These are phyloP conservation scores for Poeciliopsis turrubarensis DNA, from an alignment of 2,113 vertebrate species.

Conservation along the genomic window DNA sequence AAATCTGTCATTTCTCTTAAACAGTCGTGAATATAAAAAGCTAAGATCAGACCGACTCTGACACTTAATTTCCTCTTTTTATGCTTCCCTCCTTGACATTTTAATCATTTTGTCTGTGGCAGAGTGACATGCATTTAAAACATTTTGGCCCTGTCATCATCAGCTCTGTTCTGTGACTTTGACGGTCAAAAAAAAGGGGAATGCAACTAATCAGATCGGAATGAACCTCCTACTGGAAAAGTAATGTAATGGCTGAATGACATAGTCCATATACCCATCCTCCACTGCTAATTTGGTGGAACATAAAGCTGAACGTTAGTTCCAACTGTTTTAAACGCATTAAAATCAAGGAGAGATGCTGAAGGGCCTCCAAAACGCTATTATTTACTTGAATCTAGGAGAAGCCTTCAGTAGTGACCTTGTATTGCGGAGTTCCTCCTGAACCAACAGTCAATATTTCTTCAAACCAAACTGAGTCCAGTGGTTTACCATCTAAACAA, in stretches of 20 bases:
- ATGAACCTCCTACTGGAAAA: too few relatives aligned
- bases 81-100: constrained; percentile 21
- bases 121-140: not conserved
- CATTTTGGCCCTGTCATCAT: not conserved
- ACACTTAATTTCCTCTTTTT: constrained; percentile 20
- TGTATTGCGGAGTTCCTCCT: not conserved
- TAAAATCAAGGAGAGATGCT: not conserved
- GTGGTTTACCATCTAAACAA: not conserved
- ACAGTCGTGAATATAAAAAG: not conserved
- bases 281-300: not conserved
- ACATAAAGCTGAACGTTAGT: not conserved
- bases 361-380: not conserved
- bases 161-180: not conserved
- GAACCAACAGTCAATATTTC: not conserved
- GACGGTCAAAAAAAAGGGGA: not conserved
- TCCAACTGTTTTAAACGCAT: not conserved
- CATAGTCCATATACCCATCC: not conserved
- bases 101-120: constrained; percentile 20
- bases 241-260: not conserved
- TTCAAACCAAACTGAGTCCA: not conserved
- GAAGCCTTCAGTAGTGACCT: not conserved
- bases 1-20: constrained; percentile 6
- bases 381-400: not conserved
- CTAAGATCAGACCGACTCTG: constrained; percentile 12
- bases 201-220: too few relatives aligned